Percentiles rank a stretch among this genome's conserved stretches.
phyloP scores from a whole-genome alignment of 1,140 invertebrate species.

The Ceratina japonica region DNA sequence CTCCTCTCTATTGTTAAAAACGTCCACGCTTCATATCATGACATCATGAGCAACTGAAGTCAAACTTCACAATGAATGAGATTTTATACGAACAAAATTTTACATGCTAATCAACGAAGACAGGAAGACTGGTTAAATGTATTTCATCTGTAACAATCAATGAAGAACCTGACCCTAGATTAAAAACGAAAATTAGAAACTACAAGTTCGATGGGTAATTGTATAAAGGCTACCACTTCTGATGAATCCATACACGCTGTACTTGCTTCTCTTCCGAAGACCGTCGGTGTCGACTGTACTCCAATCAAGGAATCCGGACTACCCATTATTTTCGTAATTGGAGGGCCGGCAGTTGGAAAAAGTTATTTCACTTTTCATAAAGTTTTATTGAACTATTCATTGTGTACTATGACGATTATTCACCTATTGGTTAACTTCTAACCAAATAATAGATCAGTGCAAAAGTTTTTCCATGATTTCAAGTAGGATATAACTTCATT shows the following conservation, averaged over 20 bases:
- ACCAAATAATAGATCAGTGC: too few species aligned
- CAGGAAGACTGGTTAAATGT: constrained; percentile 3
- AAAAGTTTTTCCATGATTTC: too few species aligned
- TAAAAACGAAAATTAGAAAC: not conserved
- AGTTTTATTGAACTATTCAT: too few species aligned
- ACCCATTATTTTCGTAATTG: constrained; percentile 62
- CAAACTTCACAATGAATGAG: constrained; percentile 18
- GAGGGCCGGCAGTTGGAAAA: constrained; percentile 62
- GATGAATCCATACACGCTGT: not conserved
- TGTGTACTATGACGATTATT: too few species aligned
- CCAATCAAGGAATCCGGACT: constrained; percentile 34
- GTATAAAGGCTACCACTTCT: constrained; percentile 41
- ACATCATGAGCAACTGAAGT: not conserved
- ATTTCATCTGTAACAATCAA: not conserved
- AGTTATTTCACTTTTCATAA: constrained; percentile 23
- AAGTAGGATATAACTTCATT: too few species aligned
- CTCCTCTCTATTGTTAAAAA: not conserved
- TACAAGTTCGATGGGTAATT: constrained; percentile 61
- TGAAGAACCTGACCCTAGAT: not conserved
- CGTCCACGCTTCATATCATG: not conserved
- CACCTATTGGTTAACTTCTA: too few species aligned
- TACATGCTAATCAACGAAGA: not conserved
- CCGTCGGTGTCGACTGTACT: not conserved
- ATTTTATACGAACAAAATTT: not conserved
- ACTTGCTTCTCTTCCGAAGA: constrained; percentile 28